phyloP scores from a whole-genome alignment of 2,113 vertebrate genomes.

The Addax nasomaculatus region DNA sequence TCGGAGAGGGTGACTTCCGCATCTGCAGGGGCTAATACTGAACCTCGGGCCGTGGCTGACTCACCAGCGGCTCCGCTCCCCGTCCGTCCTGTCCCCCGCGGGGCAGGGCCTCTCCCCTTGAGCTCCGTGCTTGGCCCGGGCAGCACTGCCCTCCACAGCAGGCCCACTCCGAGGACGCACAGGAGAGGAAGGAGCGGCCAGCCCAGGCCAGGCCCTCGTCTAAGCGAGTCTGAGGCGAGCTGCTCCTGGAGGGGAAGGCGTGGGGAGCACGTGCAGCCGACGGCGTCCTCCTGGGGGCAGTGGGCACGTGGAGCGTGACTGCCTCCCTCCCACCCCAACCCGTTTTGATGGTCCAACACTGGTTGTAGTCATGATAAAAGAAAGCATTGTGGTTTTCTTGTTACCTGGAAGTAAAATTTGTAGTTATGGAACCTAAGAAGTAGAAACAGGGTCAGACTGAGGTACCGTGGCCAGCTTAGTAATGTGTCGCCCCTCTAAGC shows the following conservation, averaged over 20 bases:
- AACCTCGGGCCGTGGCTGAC: not conserved
- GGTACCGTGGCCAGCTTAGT: not conserved
- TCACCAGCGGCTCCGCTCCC: not conserved
- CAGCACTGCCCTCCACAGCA: not conserved
- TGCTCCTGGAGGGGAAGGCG: not conserved
- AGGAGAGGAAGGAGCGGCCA: not conserved
- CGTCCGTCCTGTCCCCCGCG: not conserved
- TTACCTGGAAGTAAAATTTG: not conserved
- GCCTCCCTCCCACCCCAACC: not conserved
- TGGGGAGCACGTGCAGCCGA: not conserved
- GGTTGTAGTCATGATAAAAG: not conserved
- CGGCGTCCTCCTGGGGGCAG: not conserved
- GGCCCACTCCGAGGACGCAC: rapidly evolving
- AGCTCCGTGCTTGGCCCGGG: not conserved
- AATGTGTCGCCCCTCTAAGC: not conserved
- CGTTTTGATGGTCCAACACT: not conserved
- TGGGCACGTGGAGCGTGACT: no score
- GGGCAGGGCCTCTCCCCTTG: not conserved
- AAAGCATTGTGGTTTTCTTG: not conserved
- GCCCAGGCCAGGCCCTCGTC: not conserved
- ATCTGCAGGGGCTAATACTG: not conserved
- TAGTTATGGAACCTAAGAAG: not conserved
- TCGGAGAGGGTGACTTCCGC: not conserved
- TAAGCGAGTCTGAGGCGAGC: not conserved
- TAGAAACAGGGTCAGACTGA: not conserved